Conservation (phyloP, 2,113 vertebrate genomes). For the Prinia subflava region DNA sequence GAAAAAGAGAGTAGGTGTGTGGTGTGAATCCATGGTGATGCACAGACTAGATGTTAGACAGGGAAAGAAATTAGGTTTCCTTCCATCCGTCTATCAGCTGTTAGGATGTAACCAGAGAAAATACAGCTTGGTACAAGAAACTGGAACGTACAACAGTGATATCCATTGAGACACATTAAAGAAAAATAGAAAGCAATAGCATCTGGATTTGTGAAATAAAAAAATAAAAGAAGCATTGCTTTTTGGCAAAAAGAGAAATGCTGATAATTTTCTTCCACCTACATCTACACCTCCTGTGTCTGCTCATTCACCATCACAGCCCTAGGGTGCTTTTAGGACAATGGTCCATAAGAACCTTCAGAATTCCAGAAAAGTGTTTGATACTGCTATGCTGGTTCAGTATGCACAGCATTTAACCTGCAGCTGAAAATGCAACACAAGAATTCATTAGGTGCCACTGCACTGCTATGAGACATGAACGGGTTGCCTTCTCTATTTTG, state of each 20-base stretch:
- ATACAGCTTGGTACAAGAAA: neutral
- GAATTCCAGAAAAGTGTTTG: neutral
- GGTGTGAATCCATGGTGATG: conserved; percentile 15
- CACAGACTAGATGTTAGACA: neutral
- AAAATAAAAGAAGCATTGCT: neutral
- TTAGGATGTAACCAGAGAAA: neutral
- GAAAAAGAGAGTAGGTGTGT: conserved; percentile 6
- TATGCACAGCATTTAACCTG: neutral
- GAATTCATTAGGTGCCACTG: neutral
- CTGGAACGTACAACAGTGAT: neutral
- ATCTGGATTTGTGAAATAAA: neutral
- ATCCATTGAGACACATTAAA: neutral
- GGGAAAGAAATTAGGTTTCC: neutral
- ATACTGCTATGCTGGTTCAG: neutral
- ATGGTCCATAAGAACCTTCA: neutral
- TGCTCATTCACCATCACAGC: neutral
- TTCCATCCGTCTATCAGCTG: neutral
- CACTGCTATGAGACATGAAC: neutral
- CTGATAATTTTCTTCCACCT: neutral
- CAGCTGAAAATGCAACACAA: neutral
- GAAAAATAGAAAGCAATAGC: neutral
- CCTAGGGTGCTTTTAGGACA: neutral
- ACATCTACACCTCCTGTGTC: neutral
- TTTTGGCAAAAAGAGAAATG: neutral
- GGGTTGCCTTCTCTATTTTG: neutral